These are phyloP conservation scores for Rallus limicola DNA, from an alignment of 2,113 vertebrate genomes.

Conservation along the genomic window DNA sequence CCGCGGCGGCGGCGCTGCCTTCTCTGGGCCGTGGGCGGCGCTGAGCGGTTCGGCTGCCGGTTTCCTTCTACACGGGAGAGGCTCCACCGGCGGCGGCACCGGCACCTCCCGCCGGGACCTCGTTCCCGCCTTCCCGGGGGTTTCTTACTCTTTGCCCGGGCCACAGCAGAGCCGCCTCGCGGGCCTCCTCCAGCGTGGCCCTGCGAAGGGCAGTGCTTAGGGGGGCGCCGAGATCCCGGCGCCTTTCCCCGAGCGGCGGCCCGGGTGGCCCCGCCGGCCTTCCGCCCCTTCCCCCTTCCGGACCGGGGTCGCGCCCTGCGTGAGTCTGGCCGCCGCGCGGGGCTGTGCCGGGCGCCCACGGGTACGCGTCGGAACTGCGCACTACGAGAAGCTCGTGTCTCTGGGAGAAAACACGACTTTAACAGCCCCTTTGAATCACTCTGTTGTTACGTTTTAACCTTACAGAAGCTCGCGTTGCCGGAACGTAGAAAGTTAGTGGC, in stretches of 20 bases:
- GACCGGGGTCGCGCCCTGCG: neutral
- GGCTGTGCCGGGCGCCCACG: neutral
- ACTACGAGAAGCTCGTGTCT: rapidly evolving
- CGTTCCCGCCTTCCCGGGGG: neutral
- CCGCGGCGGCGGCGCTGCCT: neutral
- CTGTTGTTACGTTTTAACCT: rapidly evolving
- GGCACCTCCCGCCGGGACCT: neutral
- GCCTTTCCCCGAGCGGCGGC: neutral
- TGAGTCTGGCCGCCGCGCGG: neutral
- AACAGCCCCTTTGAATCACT: neutral
- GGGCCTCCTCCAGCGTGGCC: neutral
- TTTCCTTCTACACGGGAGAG: rapidly evolving
- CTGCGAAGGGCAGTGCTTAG: neutral
- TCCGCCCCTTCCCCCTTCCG: neutral
- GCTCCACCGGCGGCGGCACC: neutral
- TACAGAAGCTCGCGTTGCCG: too few species aligned
- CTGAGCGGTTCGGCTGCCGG: neutral
- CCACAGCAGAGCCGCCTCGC: neutral
- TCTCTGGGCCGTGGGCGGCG: neutral
- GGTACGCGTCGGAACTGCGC: rapidly evolving
- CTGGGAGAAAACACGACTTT: neutral
- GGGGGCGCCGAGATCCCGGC: too few species aligned
- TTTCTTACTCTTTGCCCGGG: too few species aligned
- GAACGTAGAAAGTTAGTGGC: too few species aligned
- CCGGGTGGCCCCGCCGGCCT: neutral